Evolutionary conservation across 1,140 invertebrate genomes (phyloP).

Genomic region (Aphelenchoides fujianensis): DNA sequence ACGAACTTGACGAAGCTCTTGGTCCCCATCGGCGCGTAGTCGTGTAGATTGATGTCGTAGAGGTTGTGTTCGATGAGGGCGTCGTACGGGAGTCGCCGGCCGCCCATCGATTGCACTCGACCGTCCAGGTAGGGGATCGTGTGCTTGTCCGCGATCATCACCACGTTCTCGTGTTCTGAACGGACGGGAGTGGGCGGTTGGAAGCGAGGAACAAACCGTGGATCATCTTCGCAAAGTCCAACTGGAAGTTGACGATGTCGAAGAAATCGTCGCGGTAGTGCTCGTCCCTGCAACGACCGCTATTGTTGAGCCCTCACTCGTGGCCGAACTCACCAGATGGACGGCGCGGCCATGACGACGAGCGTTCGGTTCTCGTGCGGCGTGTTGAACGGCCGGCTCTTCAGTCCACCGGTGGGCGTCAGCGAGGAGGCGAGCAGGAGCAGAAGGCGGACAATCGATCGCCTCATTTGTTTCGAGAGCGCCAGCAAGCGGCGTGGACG

Average conservation of each 20-base stretch:
- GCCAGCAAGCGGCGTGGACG: too few species aligned
- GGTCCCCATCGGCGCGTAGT: slow-evolving; percentile 51
- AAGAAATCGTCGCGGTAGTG: slow-evolving; percentile 52
- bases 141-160: slow-evolving; percentile 51
- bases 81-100: slow-evolving; percentile 48
- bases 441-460: too few species aligned
- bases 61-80: slow-evolving; percentile 47
- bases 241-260: slow-evolving; percentile 52
- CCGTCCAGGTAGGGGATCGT: slow-evolving; percentile 57
- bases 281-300: slow-evolving; percentile 42
- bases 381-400: slow-evolving; percentile 36
- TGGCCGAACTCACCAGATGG: slow-evolving; percentile 41
- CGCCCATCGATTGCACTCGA: slow-evolving; percentile 33
- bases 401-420: too few species aligned
- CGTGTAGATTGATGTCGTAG: slow-evolving; percentile 52
- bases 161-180: slow-evolving; percentile 57
- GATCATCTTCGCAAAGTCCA: slow-evolving; percentile 50
- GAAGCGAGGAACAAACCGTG: slow-evolving; percentile 37
- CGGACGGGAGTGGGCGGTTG: slow-evolving; percentile 1
- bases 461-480: too few species aligned
- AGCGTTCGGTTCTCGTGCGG: slow-evolving; percentile 46
- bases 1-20: slow-evolving; percentile 48
- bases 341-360: slow-evolving; percentile 50
- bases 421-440: too few species aligned
- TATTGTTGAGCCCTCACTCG: neutral